Evolutionary conservation across 2,113 vertebrate species (phyloP).

Genomic region (Nesogale talazaci): DNA sequence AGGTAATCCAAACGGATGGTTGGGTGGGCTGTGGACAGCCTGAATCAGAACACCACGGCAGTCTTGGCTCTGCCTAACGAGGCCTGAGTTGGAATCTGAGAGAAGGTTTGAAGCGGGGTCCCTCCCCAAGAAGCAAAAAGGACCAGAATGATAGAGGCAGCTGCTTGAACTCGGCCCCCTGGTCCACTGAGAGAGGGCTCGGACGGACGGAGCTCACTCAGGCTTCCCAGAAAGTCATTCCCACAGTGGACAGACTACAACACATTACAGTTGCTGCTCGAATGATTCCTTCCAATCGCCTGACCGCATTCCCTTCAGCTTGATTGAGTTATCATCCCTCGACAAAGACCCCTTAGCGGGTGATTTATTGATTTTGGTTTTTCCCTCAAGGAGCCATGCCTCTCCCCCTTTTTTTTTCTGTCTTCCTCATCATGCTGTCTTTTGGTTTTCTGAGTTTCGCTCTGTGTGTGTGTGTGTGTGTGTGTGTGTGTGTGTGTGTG

Average conservation of each 20-base stretch:
- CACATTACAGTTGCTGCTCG: background rate
- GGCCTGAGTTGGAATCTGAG: background rate
- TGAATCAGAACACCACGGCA: conserved; percentile 36
- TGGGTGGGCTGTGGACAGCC: background rate
- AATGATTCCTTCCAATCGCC: background rate
- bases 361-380: background rate
- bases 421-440: background rate
- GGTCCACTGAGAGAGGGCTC: background rate
- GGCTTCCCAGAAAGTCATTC: background rate
- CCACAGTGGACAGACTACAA: background rate
- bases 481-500: too few species aligned
- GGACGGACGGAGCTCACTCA: background rate
- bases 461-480: too few species aligned
- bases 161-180: conserved; percentile 14
- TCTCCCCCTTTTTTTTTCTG: too few species aligned
- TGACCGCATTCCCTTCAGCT: background rate
- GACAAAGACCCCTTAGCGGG: conserved; percentile 19
- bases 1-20: conserved; percentile 24
- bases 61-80: background rate
- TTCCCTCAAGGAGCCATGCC: too few species aligned
- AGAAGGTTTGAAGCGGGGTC: conserved; percentile 11
- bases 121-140: conserved; percentile 25
- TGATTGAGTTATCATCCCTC: conserved; percentile 27
- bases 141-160: background rate
- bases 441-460: conserved; percentile 40